Base-by-base conservation (phyloP, 2,113 vertebrate genomes). In the Nipponia nippon region DNA sequence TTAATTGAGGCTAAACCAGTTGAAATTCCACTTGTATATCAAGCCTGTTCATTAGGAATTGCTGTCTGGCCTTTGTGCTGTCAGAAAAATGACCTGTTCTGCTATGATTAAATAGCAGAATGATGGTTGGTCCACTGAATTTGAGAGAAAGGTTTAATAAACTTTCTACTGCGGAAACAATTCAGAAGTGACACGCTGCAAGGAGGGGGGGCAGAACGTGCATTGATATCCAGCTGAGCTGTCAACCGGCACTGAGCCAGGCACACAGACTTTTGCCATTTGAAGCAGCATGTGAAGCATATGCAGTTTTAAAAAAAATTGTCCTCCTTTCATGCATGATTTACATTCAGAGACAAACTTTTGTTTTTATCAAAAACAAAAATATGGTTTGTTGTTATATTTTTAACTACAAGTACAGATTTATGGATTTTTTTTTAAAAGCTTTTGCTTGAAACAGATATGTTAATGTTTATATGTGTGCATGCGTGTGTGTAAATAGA, bases 1-100 rank as follows among this genome's bases (percentile, higher is more conserved):
- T 99, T 99, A 99, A 99, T 99, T 99, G 98, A 99, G 98, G 98
- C 98, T 99, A 98, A 99, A 99, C 98, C 98, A 99, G 98, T 98
- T 89, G 96, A 98, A 98, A 99, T 99, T 99, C 98, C 98, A 97
- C 96, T 96, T 97, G 95, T 98, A 99, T 99, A 99, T 99, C 98
- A 98, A 99, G 98, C 98, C 98, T 98, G 97, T 99, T 99, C 98
- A 99, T 99, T 99, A 99, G 98, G 97, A 98, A 97, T 98, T 97
- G 98, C 97, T 96, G 97, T 98, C 97, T 98, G 97, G 98, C 98
- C 98, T 98, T 98, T 97, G 98, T 97, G 98, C 98, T 99, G 99
- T 99, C 99, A 99, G 98, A 98, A 99, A 98, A 99, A 99, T 99
- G 98, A 99, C 98, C 97, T 98, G 97, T 97, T 97, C 95, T 98